Evolutionary conservation across 2,888 invertebrate genomes (phyloP), one percentile per base, ranked within the genome.

Genomic region (Euplexia lucipara): DNA sequence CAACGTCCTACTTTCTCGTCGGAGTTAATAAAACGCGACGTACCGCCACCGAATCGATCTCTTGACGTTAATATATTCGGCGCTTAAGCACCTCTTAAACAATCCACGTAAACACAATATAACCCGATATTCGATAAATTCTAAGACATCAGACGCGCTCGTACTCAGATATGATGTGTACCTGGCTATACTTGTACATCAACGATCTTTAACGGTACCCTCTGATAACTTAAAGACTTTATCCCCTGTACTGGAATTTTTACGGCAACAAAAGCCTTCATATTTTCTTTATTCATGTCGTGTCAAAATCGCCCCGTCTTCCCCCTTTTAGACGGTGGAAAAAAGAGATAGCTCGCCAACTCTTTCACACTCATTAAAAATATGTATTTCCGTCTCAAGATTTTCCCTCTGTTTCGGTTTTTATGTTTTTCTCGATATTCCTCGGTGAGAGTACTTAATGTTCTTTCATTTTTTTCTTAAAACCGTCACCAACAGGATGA

Each of bases 281-380:
- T 95, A 95, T 95, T 95, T 95, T 95, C 94, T 95, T 95, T 94
- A 94, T 94, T 94, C 93, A 91, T 91, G 85, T 91, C 93, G 93
- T 92, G 92, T 94, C 92, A 92, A 92, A 93, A 92, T 93, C 92
- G 91, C 88, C 91, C 89, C 86, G 81, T 86, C 86, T 89, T 83
- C 85, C 90, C 92, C 89, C 88, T 89, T 87, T 88, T 82, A 83
- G 82, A 81, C 84, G 89, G 80, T 83, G 88, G 75, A 89, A 92
- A 93, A 92, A 91, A 90, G 90, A 90, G 89, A 93, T 86, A 89
- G 83, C 84, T 67, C 56, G 61, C 88, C 85, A 93, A 94, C 95
- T 94, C 95, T 91, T 94, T 95, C 92, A 77, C 86, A 79, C 93
- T 88, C 88, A 88, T 91, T 90, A 88, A 87, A 81, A 85, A 76